These are phyloP conservation scores for Microtus ochrogaster DNA, from an alignment of 2,113 vertebrate species.

Conservation along the genomic window DNA sequence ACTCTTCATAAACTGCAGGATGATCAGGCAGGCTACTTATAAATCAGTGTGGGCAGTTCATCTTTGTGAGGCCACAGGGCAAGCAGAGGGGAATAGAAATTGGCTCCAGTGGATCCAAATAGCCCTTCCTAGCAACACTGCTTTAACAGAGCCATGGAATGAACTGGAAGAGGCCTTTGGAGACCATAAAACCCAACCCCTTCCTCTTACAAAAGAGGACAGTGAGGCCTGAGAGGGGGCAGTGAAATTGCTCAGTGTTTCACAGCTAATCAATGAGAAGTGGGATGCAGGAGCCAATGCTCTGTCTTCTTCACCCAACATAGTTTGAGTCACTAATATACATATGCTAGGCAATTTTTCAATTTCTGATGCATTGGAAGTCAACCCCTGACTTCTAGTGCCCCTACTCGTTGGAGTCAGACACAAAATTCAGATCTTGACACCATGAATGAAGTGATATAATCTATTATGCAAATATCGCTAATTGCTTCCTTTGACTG, in stretches of 20 bases:
- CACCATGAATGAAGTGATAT: neutral
- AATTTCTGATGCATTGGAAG: neutral
- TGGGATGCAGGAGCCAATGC: neutral
- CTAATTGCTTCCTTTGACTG: slow-evolving; percentile 17
- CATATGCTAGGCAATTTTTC: slow-evolving; percentile 5
- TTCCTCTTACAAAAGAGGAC: slow-evolving; percentile 59
- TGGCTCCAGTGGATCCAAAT: slow-evolving; percentile 44
- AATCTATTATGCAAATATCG: neutral
- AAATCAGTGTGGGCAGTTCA: slow-evolving; percentile 46
- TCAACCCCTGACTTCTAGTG: neutral
- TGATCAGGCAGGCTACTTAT: neutral
- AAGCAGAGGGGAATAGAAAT: slow-evolving; percentile 57
- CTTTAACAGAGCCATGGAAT: slow-evolving; percentile 53
- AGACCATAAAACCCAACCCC: slow-evolving; percentile 60
- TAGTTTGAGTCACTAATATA: slow-evolving; percentile 16
- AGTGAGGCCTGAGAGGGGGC: slow-evolving; percentile 8
- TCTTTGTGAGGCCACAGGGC: slow-evolving; percentile 11
- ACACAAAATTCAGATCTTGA: slow-evolving; percentile 23
- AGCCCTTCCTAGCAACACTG: slow-evolving; percentile 37
- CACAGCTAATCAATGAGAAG: slow-evolving; percentile 39
- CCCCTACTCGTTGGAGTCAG: neutral
- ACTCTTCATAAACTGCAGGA: slow-evolving; percentile 19
- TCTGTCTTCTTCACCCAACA: slow-evolving; percentile 36
- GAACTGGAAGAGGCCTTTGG: slow-evolving; percentile 64
- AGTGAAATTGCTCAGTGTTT: slow-evolving; percentile 39